Base-by-base conservation (phyloP, 2,113 vertebrate genomes). In the Protobothrops flavoviridis region DNA sequence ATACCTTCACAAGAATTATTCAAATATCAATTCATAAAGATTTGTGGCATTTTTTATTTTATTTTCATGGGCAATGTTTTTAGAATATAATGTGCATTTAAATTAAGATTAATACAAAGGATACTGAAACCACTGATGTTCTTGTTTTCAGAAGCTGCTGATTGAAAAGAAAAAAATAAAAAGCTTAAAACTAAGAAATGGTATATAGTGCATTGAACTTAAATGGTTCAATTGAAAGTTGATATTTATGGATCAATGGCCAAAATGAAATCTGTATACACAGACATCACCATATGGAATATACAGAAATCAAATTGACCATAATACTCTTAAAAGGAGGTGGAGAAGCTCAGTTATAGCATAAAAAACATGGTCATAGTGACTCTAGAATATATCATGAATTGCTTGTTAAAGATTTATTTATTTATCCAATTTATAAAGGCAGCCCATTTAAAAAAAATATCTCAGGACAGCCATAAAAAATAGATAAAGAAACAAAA, bases 1-100 rank as follows among this genome's bases (percentile, higher is more conserved):
- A 17, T 91, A n/a, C 88, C 33, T 52, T 92, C 8, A 90, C 53
- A 90, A 93, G 39, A 94, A 90, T 88, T 94, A 93, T 24, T 90
- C 33, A 74, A 52, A 43, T 29, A 43, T 23, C 92, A 93, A 85
- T 52, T 64, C 91, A 85, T 29, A 95, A 89, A 61, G 3, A 56
- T 89, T 59, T 89, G 29, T 23, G 20, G 21, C 64, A 15, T 69
- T 64, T 29, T 57, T 64, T 88, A 9, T 13, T 91, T 93, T 95
- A 50, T 92, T 24, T 89, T 81, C 13, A 3, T 86, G 52, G 26
- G 21, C 26, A 87, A 53, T 57, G 94, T 29, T 13, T 26, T 88
- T 89, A 95, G 57, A 45, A 88, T 86, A 91, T 52, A 94, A 4
- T 93, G 21, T 10, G 92, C 88, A 5, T 29, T 48, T 33, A 74